These are phyloP conservation scores for Australoheros scitulus DNA, from an alignment of 2,113 vertebrate genomes.

Conservation along the genomic window DNA sequence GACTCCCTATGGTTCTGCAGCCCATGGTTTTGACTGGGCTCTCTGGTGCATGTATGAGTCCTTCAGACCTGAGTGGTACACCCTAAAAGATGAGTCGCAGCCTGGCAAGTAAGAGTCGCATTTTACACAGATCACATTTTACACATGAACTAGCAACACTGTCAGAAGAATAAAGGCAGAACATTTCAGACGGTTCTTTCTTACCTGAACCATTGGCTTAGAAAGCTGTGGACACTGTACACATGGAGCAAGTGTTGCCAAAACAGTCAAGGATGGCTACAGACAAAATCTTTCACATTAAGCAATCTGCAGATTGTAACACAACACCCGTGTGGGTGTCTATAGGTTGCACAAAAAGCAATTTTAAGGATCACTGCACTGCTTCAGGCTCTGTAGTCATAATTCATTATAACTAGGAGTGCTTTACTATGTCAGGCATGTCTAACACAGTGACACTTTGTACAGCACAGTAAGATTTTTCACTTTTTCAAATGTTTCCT, in stretches of 20 bases:
- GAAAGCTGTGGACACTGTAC: not conserved
- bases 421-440: not conserved
- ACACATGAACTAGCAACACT: not conserved
- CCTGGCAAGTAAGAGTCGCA: slow-evolving; percentile 73
- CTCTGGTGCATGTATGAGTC: slow-evolving; percentile 77
- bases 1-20: not conserved
- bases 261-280: not conserved
- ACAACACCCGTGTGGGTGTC: not conserved
- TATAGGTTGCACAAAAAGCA: not conserved
- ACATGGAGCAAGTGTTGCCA: not conserved
- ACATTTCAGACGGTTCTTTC: not conserved
- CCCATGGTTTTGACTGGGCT: slow-evolving; percentile 77
- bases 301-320: not conserved
- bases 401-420: not conserved
- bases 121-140: slow-evolving; percentile 3
- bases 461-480: not conserved
- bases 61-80: slow-evolving; percentile 78
- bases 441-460: not conserved
- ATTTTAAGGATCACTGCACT: not conserved
- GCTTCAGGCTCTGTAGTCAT: not conserved
- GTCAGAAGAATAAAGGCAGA: not conserved
- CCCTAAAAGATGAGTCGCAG: slow-evolving; percentile 57
- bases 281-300: not conserved
- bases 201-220: not conserved
- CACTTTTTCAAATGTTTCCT: not conserved